These are phyloP conservation scores for Tolmerus cingulatus DNA, from an alignment of 2,888 invertebrate species.

Conservation along the genomic window DNA sequence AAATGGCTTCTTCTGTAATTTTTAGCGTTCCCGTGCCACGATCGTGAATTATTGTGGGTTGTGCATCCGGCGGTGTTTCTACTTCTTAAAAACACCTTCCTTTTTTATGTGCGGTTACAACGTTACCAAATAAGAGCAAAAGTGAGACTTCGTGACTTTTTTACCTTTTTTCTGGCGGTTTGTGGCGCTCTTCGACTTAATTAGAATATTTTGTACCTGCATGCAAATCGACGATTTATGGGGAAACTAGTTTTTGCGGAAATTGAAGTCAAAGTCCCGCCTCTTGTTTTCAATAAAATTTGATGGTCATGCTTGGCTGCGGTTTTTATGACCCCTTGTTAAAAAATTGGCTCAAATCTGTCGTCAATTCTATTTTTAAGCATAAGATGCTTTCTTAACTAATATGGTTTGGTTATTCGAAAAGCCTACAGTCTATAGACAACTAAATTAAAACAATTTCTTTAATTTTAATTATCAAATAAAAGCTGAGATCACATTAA, in stretches of 20 bases:
- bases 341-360: neutral
- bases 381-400: neutral
- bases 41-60: constrained; percentile 12
- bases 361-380: neutral
- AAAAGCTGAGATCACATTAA: too few relatives aligned
- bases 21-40: neutral
- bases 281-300: neutral
- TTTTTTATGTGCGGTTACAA: neutral
- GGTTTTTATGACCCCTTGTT: neutral
- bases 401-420: neutral
- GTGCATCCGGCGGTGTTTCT: neutral
- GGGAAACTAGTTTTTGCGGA: neutral
- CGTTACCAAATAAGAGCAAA: neutral
- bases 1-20: neutral
- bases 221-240: neutral
- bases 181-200: neutral
- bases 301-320: neutral
- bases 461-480: too few relatives aligned
- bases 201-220: neutral
- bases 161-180: neutral
- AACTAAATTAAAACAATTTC: too few relatives aligned
- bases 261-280: neutral
- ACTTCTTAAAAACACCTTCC: neutral
- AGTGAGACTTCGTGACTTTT: neutral
- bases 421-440: too few relatives aligned